Base-by-base conservation (phyloP, 1,140 invertebrate species). In the Phocides pigmalion region DNA sequence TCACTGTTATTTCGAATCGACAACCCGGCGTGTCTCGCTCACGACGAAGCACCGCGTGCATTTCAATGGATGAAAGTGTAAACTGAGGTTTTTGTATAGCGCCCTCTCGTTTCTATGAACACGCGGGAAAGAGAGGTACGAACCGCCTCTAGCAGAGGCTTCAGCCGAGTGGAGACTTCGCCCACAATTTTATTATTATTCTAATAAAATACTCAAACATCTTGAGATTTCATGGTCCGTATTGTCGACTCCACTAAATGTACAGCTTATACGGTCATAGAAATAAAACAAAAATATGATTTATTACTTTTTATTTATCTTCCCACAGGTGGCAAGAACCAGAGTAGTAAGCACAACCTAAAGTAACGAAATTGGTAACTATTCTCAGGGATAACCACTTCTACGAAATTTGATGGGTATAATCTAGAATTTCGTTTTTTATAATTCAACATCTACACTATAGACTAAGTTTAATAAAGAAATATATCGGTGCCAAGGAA, bases 31-130 rank as follows among this genome's bases (percentile, higher is more conserved):
- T 76, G 77, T 74, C 79, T 84, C 81, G 69, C 67, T 79, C 79
- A 64, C 72, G 64, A 76, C 80, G 81, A 76, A 80, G 88, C 79
- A 81, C 82, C 85, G 88, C 84, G 85, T 89, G 87, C 88, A 84
- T 88, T 88, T 90, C 88, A 81, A 86, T 81, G 79, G 87, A 89
- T 86, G 88, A 90, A 90, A 88, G 88, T 89, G 81, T 90, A 89
- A 87, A 84, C 88, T 80, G 80, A 80, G 84, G 82, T 90, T 90
- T 90, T 90, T 90, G 88, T 90, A 89, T 89, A 84, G 79, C 81
- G 78, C 74, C 61, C 66, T 87, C 88, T 90, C 85, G 76, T 65
- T 89, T 68, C 44, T 53, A 63, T 77, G 35, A 56, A 68, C 50
- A 59, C 49, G 78, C 51, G 47, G 64, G 81, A 89, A 77, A 81